A percentile compares a stretch with the other conserved stretches of the same genome.
phyloP scores from a whole-genome alignment of 2,797 vertebrate genomes.

The Hybognathus amarus region DNA sequence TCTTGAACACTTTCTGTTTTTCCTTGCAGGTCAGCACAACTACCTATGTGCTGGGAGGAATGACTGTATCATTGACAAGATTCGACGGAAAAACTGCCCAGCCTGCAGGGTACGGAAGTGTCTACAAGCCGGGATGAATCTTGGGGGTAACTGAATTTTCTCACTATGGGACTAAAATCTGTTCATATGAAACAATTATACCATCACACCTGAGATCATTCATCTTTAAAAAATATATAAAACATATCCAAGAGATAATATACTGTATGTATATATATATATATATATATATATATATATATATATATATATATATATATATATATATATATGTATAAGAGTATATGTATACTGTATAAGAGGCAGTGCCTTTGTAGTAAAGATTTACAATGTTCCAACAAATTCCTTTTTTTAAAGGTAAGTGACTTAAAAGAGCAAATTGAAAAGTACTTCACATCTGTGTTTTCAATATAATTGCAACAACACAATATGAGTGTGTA shows the following conservation, averaged over 20 bases:
- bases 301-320: neutral
- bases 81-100: conserved; percentile 98
- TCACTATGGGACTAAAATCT: neutral
- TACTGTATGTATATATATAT: neutral
- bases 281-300: neutral
- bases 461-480: conserved; percentile 19
- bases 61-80: conserved; percentile 99
- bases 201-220: conserved; percentile 9
- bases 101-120: conserved; percentile 98
- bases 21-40: conserved; percentile 94
- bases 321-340: neutral
- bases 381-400: neutral
- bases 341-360: too few relatives aligned
- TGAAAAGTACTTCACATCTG: conserved; percentile 13
- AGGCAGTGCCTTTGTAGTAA: too few relatives aligned
- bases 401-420: neutral
- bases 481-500: neutral
- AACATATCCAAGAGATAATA: neutral
- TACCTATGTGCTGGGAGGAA: conserved; percentile 99
- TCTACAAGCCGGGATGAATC: conserved; percentile 99
- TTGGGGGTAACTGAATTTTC: conserved; percentile 86
- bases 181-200: neutral
- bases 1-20: conserved; percentile 15
- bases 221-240: conserved; percentile 9
- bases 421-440: neutral